Base-by-base conservation (phyloP, 1,140 invertebrate genomes). In the Drosophila watanabei region DNA sequence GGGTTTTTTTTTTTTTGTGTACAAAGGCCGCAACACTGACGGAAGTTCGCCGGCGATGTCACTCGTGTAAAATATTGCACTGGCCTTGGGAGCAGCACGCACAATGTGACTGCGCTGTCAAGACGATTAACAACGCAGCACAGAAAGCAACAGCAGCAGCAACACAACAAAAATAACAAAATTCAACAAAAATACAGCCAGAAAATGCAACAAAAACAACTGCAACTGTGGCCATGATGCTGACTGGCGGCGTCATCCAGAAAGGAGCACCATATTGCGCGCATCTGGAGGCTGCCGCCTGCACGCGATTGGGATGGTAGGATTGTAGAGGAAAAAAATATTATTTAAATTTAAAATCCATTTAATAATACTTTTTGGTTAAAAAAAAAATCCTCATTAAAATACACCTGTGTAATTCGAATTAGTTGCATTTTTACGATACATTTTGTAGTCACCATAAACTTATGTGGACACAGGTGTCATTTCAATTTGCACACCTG, bases 61-160 rank as follows among this genome's bases (percentile, higher is more conserved):
- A 78, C 75, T 84, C 66, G 59, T 69, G 70, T 89, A 90, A 89
- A 89, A 86, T 90, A 89, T 90, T 82, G 82, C 82, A 82, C 75
- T 89, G 86, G 86, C 86, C 86, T 89, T 89, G 86, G 80, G 75
- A 85, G 82, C 70, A 79, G 85, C 86, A 89, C 85, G 85, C 86
- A 89, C 85, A 72, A 75, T 75, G 68, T 76, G 77, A 75, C 64
- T 83, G 76, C 66, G 77, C 86, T 79, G 85, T 89, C 86, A 85
- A 89, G 86, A 82, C 85, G 85, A 90, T 89, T 89, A 89, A 89
- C 85, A 89, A 71, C 85, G 49, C 57, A 70, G 45, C 58, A 30
- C 59, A 51, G 58, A 52, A 57, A 41, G 37, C 46, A 43, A 11
- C 58, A 46, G 16, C 58, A 66, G 39, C 48, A 61, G 20, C 41